phyloP scores from a whole-genome alignment of 2,797 vertebrate species.

The Manis pentadactyla region DNA sequence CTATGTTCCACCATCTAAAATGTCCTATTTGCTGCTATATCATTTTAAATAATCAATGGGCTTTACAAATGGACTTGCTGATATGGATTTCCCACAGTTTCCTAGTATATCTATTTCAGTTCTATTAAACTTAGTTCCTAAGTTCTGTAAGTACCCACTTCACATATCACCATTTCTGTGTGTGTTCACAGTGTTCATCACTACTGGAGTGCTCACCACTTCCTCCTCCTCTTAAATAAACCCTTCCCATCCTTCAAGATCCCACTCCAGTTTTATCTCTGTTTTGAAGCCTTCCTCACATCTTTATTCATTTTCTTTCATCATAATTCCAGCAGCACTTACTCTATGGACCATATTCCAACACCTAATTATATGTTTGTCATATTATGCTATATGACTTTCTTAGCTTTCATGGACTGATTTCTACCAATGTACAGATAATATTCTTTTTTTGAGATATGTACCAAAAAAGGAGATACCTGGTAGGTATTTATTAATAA shows the following conservation, averaged over 20 bases:
- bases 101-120: background rate
- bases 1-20: background rate
- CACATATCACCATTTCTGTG: background rate
- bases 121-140: background rate
- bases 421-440: background rate
- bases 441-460: background rate
- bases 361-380: constrained; percentile 10
- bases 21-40: background rate
- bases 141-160: background rate
- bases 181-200: background rate
- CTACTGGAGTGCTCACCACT: background rate
- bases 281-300: background rate
- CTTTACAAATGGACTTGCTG: background rate
- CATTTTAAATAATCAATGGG: constrained; percentile 15
- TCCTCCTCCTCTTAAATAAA: background rate
- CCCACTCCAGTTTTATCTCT: background rate
- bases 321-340: background rate
- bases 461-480: background rate
- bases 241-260: background rate
- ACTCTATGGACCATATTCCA: background rate
- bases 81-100: background rate
- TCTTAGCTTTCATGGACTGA: background rate
- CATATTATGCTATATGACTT: background rate
- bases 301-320: background rate
- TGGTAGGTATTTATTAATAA: background rate